Evolutionary conservation across 2,888 invertebrate genomes (phyloP).

Genomic region (Seira musarum): DNA sequence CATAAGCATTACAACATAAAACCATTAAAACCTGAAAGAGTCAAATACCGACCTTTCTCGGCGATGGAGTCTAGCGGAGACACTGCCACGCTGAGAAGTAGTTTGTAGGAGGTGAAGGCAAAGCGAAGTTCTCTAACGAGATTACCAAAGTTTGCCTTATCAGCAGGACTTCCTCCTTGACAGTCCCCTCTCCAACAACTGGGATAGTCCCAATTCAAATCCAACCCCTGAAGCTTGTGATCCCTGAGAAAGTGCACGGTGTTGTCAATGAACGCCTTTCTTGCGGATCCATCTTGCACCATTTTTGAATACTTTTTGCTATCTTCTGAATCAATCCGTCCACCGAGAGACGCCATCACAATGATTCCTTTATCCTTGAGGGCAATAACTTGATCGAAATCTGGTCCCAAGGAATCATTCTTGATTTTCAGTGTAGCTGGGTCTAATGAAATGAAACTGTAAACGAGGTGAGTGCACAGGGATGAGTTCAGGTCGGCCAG

Average conservation of each 20-base stretch:
- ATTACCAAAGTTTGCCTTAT: slow-evolving; percentile 84
- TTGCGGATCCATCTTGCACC: slow-evolving; percentile 79
- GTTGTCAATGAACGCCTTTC: slow-evolving; percentile 81
- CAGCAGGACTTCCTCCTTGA: slow-evolving; percentile 78
- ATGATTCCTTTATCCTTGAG: slow-evolving; percentile 74
- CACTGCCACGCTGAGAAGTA: slow-evolving; percentile 67
- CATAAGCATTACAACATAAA: too few species aligned
- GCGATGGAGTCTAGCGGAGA: slow-evolving; percentile 60
- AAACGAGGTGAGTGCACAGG: slow-evolving; percentile 57
- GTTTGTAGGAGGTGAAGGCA: slow-evolving; percentile 63
- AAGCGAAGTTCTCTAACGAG: slow-evolving; percentile 72
- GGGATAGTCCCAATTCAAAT: slow-evolving; percentile 95
- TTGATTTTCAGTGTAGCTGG: slow-evolving; percentile 24
- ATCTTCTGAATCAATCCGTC: slow-evolving; percentile 93
- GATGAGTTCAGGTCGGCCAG: slow-evolving; percentile 41
- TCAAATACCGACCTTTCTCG: slow-evolving; percentile 45
- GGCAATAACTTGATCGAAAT: slow-evolving; percentile 71
- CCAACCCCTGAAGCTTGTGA: slow-evolving; percentile 87
- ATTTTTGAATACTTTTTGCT: slow-evolving; percentile 85
- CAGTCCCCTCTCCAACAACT: slow-evolving; percentile 94
- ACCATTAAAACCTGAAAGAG: neutral
- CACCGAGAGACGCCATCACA: slow-evolving; percentile 88
- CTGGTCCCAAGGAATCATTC: slow-evolving; percentile 23
- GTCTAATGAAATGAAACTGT: slow-evolving; percentile 47
- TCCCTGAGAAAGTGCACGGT: slow-evolving; percentile 82